Evolutionary conservation across 2,888 invertebrate genomes (phyloP).

Genomic region (Eupithecia abbreviata): DNA sequence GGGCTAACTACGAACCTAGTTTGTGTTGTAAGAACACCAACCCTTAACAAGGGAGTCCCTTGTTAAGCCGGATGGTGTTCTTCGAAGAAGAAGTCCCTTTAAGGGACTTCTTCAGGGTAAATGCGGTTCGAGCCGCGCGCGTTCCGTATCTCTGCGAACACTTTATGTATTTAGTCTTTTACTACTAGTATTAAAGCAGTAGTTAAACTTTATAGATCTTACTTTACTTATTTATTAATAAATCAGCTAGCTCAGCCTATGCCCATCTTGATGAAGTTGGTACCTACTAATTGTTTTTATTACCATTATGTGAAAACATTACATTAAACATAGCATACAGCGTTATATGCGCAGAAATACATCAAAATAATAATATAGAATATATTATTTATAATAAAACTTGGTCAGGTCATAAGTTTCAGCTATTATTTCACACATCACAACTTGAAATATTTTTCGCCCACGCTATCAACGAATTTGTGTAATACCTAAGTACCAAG

Average conservation of each 20-base stretch:
- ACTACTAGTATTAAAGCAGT: neutral
- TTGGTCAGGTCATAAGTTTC: neutral
- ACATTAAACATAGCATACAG: too few species aligned
- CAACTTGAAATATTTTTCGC: neutral
- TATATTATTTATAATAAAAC: too few species aligned
- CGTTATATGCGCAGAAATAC: neutral
- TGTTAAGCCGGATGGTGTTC: too few species aligned
- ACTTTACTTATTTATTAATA: neutral
- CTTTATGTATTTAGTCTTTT: neutral
- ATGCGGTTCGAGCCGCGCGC: too few species aligned
- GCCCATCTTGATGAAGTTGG: neutral
- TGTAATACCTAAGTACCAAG: slow-evolving; percentile 8
- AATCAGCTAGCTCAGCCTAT: neutral
- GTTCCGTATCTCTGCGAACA: too few species aligned
- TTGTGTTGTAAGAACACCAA: too few species aligned
- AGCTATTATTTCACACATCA: neutral
- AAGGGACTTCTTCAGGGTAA: too few species aligned
- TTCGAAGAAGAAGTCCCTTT: too few species aligned
- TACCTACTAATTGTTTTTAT: neutral
- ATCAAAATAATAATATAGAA: too few species aligned
- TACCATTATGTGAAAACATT: neutral
- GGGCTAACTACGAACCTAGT: too few species aligned
- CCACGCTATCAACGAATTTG: neutral
- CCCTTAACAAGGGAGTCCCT: too few species aligned
- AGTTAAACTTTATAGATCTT: neutral